Percentiles rank a stretch among this genome's conserved stretches.
Evolutionary conservation across 2,797 vertebrate genomes (phyloP).

Genomic region (Smutsia gigantea): DNA sequence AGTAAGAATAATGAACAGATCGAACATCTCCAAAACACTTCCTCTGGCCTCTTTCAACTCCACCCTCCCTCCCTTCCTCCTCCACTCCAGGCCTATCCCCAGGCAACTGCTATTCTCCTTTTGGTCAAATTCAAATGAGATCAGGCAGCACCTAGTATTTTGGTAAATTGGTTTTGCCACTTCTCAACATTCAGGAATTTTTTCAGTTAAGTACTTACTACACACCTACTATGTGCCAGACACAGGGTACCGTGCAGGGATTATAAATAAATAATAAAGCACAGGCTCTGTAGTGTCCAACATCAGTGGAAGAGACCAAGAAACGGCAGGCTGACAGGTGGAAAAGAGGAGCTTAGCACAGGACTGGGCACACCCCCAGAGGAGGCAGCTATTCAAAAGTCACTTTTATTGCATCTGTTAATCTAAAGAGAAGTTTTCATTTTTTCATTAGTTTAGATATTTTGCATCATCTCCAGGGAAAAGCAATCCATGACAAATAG

Average conservation of each 20-base stretch:
- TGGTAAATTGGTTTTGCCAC: neutral
- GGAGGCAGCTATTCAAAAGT: neutral
- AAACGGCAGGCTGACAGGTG: accelerated
- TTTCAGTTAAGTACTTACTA: neutral
- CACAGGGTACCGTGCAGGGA: neutral
- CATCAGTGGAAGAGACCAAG: neutral
- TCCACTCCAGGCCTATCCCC: neutral
- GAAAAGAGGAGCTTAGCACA: neutral
- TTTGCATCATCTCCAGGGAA: constrained; percentile 29
- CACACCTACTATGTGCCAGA: neutral
- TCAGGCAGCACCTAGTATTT: neutral
- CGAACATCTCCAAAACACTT: too few relatives aligned
- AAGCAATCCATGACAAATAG: constrained; percentile 45
- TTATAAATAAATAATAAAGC: neutral
- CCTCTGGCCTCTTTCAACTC: neutral
- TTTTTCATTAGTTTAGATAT: neutral
- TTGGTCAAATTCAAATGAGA: neutral
- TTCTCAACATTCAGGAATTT: neutral
- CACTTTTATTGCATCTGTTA: neutral
- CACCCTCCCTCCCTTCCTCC: neutral
- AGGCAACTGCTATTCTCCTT: neutral
- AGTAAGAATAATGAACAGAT: accelerated
- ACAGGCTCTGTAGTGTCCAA: neutral
- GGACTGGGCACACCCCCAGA: neutral
- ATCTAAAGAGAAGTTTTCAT: neutral